Conservation (phyloP, 2,113 vertebrate species). For the Aegotheles bennettii region DNA sequence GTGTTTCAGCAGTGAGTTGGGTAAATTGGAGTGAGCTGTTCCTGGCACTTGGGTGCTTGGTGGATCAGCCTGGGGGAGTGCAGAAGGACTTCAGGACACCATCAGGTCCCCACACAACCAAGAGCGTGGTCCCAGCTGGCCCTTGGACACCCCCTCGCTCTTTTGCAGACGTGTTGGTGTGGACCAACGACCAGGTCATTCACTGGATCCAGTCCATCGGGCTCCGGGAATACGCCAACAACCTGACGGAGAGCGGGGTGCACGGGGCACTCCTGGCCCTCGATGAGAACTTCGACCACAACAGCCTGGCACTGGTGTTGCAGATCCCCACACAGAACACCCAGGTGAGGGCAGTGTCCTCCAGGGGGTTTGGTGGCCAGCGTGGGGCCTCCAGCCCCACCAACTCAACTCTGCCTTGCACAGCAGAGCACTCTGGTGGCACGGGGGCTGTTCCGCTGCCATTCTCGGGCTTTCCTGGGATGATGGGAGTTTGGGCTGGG, state of each 20-base stretch:
- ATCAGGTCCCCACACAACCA: not conserved
- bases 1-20: not conserved
- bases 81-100: not conserved
- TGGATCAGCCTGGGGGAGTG: not conserved
- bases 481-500: not conserved
- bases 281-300: slow-evolving; percentile 94
- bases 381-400: not conserved
- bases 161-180: slow-evolving; percentile 87
- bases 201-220: slow-evolving; percentile 94
- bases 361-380: not conserved
- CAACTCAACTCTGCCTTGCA: not conserved
- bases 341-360: slow-evolving; percentile 75
- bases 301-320: slow-evolving; percentile 89
- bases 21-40: not conserved
- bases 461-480: not conserved
- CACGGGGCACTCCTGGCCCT: slow-evolving; percentile 89
- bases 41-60: not conserved
- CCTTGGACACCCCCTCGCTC: not conserved
- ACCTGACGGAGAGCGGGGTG: slow-evolving; percentile 88
- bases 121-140: not conserved
- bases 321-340: slow-evolving; percentile 98
- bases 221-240: slow-evolving; percentile 88
- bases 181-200: slow-evolving; percentile 96
- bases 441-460: fast-evolving
- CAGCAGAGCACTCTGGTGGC: not conserved